These are phyloP conservation scores for Nibea albiflora DNA, from an alignment of 2,113 vertebrate genomes.

Conservation along the genomic window DNA sequence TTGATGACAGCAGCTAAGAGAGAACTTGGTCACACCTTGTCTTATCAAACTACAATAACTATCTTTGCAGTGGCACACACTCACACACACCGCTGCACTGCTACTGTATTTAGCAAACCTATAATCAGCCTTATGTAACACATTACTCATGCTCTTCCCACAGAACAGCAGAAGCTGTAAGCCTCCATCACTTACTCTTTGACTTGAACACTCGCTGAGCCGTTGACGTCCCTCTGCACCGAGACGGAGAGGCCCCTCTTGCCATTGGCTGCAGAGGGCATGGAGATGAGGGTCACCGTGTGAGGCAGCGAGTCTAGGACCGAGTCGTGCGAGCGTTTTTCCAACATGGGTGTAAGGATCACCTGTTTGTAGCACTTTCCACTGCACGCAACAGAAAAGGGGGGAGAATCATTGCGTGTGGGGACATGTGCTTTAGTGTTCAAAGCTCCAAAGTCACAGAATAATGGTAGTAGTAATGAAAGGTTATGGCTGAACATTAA, in stretches of 20 bases:
- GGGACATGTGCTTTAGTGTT: not conserved
- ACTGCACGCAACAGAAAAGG: constrained; percentile 74
- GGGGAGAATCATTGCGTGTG: constrained; percentile 6
- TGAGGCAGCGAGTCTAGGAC: constrained; percentile 92
- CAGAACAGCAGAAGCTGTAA: not conserved
- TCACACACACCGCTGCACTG: not conserved
- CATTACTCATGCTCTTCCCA: constrained; percentile 42
- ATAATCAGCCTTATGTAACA: constrained; percentile 58
- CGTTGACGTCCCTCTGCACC: constrained; percentile 86
- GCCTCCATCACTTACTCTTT: constrained; percentile 99
- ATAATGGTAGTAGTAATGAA: not conserved
- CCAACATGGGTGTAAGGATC: constrained; percentile 93
- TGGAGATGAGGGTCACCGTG: constrained; percentile 93
- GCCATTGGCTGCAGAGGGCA: constrained; percentile 92
- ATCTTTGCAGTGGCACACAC: constrained; percentile 4
- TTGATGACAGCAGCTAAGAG: not conserved
- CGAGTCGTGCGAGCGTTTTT: constrained; percentile 90
- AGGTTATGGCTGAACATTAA: not conserved
- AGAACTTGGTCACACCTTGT: not conserved
- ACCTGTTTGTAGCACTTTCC: constrained; percentile 96
- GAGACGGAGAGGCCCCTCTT: constrained; percentile 93
- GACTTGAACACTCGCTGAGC: constrained; percentile 91
- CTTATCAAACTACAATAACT: constrained; percentile 6
- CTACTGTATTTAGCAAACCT: constrained; percentile 29
- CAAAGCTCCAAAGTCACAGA: not conserved